Conservation (phyloP, 2,888 invertebrate species). For the Andrena trimmerana region DNA sequence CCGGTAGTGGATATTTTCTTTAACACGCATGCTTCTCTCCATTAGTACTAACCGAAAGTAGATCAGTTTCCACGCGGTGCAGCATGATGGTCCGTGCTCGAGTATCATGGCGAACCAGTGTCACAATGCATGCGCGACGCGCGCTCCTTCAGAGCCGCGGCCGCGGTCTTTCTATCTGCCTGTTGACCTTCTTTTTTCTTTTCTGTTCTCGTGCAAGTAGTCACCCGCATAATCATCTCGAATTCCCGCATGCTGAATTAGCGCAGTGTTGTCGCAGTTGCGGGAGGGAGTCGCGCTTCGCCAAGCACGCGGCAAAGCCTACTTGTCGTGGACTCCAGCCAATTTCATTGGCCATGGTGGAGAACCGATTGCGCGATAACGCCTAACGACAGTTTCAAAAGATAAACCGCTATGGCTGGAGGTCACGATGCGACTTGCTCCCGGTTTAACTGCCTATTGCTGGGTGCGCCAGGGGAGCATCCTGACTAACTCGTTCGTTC, state of each 20-base stretch:
- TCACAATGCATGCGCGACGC: slow-evolving; percentile 55
- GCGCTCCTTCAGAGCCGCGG: slow-evolving; percentile 62
- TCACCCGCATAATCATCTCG: slow-evolving; percentile 70
- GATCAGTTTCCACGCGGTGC: slow-evolving; percentile 60
- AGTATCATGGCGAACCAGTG: slow-evolving; percentile 52
- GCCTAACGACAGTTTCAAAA: background rate
- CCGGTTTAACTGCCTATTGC: slow-evolving; percentile 69
- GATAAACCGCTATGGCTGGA: slow-evolving; percentile 15
- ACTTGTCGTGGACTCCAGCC: slow-evolving; percentile 44
- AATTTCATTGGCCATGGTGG: background rate
- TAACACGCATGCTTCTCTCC: slow-evolving; percentile 62
- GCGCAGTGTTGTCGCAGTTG: slow-evolving; percentile 64
- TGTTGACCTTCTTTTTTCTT: slow-evolving; percentile 57
- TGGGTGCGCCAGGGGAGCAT: slow-evolving; percentile 37
- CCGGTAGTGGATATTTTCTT: slow-evolving; percentile 48
- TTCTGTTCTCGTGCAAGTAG: slow-evolving; percentile 65
- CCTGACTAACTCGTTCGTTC: slow-evolving; percentile 73
- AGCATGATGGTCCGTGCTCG: slow-evolving; percentile 70
- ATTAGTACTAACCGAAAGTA: slow-evolving; percentile 37
- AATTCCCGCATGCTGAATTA: slow-evolving; percentile 66
- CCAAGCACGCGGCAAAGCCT: slow-evolving; percentile 58
- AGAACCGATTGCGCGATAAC: background rate
- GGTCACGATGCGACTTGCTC: slow-evolving; percentile 62
- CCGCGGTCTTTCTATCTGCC: slow-evolving; percentile 66
- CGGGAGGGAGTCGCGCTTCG: slow-evolving; percentile 68